These are phyloP conservation scores for Craterocephalus amniculus DNA, from an alignment of 2,797 vertebrate genomes.

Conservation along the genomic window DNA sequence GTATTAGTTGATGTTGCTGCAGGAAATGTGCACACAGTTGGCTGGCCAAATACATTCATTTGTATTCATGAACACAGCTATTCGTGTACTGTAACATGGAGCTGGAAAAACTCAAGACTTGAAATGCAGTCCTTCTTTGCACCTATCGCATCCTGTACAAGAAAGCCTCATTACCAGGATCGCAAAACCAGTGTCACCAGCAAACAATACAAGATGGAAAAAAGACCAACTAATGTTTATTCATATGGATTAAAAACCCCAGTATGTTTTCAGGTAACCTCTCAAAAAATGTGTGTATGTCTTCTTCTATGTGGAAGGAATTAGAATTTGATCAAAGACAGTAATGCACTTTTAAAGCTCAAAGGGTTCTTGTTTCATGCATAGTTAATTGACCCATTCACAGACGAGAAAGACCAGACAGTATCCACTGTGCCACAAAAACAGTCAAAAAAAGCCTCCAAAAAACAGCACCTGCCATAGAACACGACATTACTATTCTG, in stretches of 20 bases:
- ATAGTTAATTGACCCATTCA: too few relatives aligned
- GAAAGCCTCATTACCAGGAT: background rate
- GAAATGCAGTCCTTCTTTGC: background rate
- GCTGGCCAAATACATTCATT: background rate
- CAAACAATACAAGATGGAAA: background rate
- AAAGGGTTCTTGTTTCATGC: too few relatives aligned
- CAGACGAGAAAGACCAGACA: too few relatives aligned
- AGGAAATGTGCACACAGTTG: background rate
- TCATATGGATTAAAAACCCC: background rate
- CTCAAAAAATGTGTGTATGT: too few relatives aligned
- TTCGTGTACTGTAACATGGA: background rate
- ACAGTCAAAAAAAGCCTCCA: too few relatives aligned
- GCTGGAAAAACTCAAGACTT: background rate
- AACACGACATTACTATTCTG: too few relatives aligned
- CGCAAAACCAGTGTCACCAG: background rate
- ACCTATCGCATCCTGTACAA: background rate
- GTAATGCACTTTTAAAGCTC: too few relatives aligned
- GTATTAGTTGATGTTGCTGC: background rate
- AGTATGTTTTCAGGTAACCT: too few relatives aligned
- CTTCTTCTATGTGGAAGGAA: too few relatives aligned
- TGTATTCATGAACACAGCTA: background rate
- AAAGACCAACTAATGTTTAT: background rate
- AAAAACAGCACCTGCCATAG: too few relatives aligned
- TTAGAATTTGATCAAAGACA: too few relatives aligned
- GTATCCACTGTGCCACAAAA: too few relatives aligned